Base-by-base conservation (phyloP, 2,797 vertebrate species). In the Sebastes flavidus region DNA sequence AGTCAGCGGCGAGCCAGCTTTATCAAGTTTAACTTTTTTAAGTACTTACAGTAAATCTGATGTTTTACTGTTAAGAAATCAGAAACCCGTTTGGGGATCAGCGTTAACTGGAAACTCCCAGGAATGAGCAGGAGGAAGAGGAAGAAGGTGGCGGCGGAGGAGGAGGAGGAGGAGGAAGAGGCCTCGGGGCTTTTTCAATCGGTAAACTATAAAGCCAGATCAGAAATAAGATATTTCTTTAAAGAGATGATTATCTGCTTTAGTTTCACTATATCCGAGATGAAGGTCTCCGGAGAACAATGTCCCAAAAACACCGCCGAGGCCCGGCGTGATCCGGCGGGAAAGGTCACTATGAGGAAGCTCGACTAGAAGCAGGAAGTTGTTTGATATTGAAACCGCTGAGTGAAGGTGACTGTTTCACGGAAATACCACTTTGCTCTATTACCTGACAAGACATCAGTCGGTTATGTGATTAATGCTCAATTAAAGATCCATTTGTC, bases 21-120 rank as follows among this genome's bases (percentile, higher is more conserved):
- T 14, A n/a, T 49, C 6, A 42, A 42, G 38, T 66, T 38, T 16
- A 14, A 20, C 8, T 46, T 6, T 30, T 3, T 36, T 2, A 34
- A 10, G 6, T 13, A 4, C 6, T 86, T 73, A 46, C 34, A 30
- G 75, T 72, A 76, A 86, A 72, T 63, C 55, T 25, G 7, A 70
- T 7, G 1, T 2, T 9, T 61, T 16, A 1, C 5, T 9, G 66
- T n/a, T 6, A 65, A 32, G 20, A 42, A 65, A 34, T 32, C 8
- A 36, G 25, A 72, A 74, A 74, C 32, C 11, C 2, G 2, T 66
- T 22, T 0, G 30, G 9, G 4, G 22, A 63, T 24, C 10, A 14
- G 4, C 3, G 0, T 22, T 34, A 13, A 14, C 54, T 77, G 84
- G 83, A 87, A 90, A 88, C 34, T 76, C 78, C 83, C 56, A 1